A percentile compares a stretch with the other conserved stretches of the same genome.
Evolutionary conservation across 2,888 invertebrate genomes (phyloP).

Genomic region (Leucania comma): DNA sequence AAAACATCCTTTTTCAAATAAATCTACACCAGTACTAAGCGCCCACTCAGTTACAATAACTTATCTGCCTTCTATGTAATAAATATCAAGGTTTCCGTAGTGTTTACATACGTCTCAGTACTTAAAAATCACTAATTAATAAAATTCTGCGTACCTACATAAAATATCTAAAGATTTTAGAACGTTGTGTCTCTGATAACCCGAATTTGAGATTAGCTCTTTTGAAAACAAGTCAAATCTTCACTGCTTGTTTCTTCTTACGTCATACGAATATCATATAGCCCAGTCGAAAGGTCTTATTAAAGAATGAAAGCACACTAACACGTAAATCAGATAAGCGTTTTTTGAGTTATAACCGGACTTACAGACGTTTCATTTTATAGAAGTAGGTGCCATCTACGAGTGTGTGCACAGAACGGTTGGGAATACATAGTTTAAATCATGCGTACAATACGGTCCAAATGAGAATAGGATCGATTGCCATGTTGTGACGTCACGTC

Average conservation of each 20-base stretch:
- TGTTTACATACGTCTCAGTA: not conserved
- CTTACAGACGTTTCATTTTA: not conserved
- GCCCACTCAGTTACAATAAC: not conserved
- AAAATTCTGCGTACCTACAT: not conserved
- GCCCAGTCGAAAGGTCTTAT: not conserved
- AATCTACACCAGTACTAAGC: not conserved
- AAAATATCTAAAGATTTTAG: not conserved
- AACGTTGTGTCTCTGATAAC: constrained; percentile 1
- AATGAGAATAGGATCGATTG: too few relatives aligned
- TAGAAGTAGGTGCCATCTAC: not conserved
- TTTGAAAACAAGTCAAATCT: not conserved
- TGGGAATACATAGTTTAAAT: too few relatives aligned
- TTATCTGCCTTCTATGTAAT: not conserved
- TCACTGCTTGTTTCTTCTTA: not conserved
- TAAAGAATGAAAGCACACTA: not conserved
- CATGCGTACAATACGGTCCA: too few relatives aligned
- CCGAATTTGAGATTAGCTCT: not conserved
- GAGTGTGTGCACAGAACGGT: too few relatives aligned
- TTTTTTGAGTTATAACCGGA: not conserved
- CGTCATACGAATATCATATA: not conserved
- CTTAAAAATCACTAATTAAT: not conserved
- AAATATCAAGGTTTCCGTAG: not conserved
- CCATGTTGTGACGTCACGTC: too few relatives aligned
- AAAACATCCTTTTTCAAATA: not conserved
- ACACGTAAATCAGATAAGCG: not conserved